Base-by-base conservation (phyloP, 2,797 vertebrate genomes). In the Sebastes trivittatus region DNA sequence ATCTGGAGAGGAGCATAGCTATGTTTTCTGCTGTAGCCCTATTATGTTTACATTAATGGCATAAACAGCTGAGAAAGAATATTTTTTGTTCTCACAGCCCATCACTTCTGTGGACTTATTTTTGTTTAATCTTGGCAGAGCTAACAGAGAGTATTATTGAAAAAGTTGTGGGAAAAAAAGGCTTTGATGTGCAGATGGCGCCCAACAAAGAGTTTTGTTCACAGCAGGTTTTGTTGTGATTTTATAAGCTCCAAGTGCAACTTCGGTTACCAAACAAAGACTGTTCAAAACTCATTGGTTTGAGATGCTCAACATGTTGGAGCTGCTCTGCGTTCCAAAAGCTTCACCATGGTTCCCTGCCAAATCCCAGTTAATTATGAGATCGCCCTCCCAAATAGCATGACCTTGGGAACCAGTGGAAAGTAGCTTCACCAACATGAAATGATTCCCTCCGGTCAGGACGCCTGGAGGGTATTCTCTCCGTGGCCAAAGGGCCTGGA, bases 341-440 rank as follows among this genome's bases (percentile, higher is more conserved):
- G 81, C 67, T 78, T 92, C 89, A 75, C 85, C 84, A 46, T 86
- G 88, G 81, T 88, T 61, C 25, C 58, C 42, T 20, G 83, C 82
- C 86, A 94, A 95, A 93, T 93, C 90, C 86, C 71, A 87, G 64
- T 88, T 94, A 94, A 94, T 94, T 93, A 87, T 78, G 78, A 88
- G 77, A 93, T 88, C 22, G 72, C 80, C 78, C 54, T 91, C 77
- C 87, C 84, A 82, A 88, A 92, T 75, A 91, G 89, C 85, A 77
- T 90, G 90, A 93, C 86, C 92, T 92, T 94, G 94, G 90, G 91
- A 94, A 89, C 81, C 29, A 34, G 77, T 75, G 76, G 78, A 88
- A 92, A 89, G 85, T 81, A 82, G 89, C 70, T 90, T 88, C 60
- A 84, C 77, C 76, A 75, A 78, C 75, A 77, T 86, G 60, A 87